Evolutionary conservation across 1,140 invertebrate genomes (phyloP).

Genomic region (Epicauta chinensis): DNA sequence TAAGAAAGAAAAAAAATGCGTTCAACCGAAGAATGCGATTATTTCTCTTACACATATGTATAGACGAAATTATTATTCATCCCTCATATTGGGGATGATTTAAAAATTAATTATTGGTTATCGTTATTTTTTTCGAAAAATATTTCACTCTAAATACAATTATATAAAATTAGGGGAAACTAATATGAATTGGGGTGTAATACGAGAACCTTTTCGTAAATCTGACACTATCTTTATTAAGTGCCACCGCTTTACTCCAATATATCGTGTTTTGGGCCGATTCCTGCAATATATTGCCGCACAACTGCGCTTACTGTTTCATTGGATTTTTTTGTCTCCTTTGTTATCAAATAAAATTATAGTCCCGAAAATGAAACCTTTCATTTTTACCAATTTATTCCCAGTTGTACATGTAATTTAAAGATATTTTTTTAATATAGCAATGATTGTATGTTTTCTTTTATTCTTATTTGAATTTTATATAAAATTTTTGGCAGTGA

Average conservation of each 20-base stretch:
- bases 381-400: too few species aligned
- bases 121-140: too few species aligned
- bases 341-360: too few species aligned
- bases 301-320: too few species aligned
- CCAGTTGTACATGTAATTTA: too few species aligned
- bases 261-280: slow-evolving; percentile 10
- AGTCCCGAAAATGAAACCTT: too few species aligned
- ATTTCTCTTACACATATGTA: slow-evolving; percentile 21
- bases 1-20: slow-evolving; percentile 14
- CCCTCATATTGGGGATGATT: too few species aligned
- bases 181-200: slow-evolving; percentile 7
- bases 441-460: too few species aligned
- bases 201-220: slow-evolving; percentile 12
- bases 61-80: slow-evolving; percentile 21
- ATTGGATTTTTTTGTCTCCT: too few species aligned
- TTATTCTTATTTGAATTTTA: too few species aligned
- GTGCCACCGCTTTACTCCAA: slow-evolving; percentile 8
- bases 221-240: slow-evolving; percentile 17
- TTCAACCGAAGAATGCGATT: slow-evolving; percentile 27
- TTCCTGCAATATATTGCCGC: not conserved
- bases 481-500: too few species aligned
- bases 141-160: not conserved
- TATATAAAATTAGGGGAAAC: slow-evolving; percentile 7
- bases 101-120: not conserved
- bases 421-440: too few species aligned